phyloP scores from a whole-genome alignment of 2,113 vertebrate genomes.

The Neodon shergylaensis region DNA sequence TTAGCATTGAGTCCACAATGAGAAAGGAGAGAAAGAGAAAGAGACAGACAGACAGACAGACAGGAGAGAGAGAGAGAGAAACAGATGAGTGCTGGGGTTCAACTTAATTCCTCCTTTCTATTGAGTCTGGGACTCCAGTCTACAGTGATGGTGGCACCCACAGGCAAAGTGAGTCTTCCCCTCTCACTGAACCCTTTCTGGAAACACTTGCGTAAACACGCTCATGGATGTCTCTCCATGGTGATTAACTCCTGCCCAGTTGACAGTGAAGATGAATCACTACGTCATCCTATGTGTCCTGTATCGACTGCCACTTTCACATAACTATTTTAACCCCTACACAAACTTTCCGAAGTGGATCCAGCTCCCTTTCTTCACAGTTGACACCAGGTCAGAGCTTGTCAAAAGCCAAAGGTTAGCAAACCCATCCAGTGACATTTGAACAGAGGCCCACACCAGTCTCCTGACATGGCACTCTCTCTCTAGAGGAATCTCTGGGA shows the following conservation, averaged over 20 bases:
- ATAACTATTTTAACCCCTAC: not conserved
- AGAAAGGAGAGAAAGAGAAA: not conserved
- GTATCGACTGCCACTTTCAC: not conserved
- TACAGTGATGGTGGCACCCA: no score
- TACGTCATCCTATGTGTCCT: not conserved
- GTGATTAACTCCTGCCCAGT: not conserved
- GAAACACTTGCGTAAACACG: not conserved
- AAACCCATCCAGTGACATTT: not conserved
- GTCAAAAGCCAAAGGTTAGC: not conserved
- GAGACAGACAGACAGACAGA: no score
- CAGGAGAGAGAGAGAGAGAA: no score
- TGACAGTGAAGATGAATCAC: not conserved
- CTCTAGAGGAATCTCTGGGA: not conserved
- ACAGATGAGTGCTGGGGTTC: not conserved
- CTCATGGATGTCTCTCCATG: not conserved
- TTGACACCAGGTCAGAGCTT: not conserved
- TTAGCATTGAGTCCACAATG: no score
- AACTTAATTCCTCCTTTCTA: not conserved
- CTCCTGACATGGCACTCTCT: not conserved
- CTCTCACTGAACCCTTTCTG: not conserved
- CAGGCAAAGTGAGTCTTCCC: not conserved
- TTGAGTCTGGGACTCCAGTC: no score
- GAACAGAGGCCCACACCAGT: not conserved
- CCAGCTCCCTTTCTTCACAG: not conserved
- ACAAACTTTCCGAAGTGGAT: not conserved